Evolutionary conservation across 37 sponge, comb jelly and placozoan species (phyloP), one percentile per base, ranked within the genome.

Genomic region (Halisarca cf. caerulea): DNA sequence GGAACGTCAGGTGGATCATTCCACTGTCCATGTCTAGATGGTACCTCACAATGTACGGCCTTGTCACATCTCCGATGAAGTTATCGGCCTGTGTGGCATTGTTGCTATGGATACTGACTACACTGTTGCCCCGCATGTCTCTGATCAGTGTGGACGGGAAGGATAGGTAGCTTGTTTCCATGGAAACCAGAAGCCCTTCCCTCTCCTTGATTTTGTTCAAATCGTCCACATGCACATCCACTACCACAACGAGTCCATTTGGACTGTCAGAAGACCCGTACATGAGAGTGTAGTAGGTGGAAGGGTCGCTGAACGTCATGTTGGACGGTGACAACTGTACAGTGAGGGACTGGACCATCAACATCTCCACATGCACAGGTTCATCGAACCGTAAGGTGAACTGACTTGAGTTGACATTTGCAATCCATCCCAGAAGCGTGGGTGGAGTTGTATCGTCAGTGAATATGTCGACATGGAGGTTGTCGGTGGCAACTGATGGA

Each of bases 11-110:
- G 55, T 91, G 92, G 0, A 95, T 79, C 42, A 79, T 70, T 7
- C 87, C 89, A 4, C 84, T 79, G 72, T 93, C 88, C 97, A 96
- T 96, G 78, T 96, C 97, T 20, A 93, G 85, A 40, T 91, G 87
- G 71, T 83, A 96, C 54, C 85, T 58, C 17, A 83, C 27, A 0
- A 96, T 69, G 27, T 89, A 54, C 3, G 97, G 97, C 4, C 88
- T 68, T 3, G 83, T 93, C 38, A 38, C 47, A 58, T 96, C 94
- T 23, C 9, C 30, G 21, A 78, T 27, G 34, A 89, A 89, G 7
- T 36, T 34, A n/a, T 43, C 53, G 20, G 89, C 92, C 21, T 33
- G 18, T 33, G 70, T 51, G n/a, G 89, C 95, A 82, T 74, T 53
- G 0, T 3, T 80, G 4, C 21, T 38, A 7, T 40, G 43, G 14